Evolutionary conservation across 2,797 vertebrate species (phyloP).

Genomic region (Gobionotothen gibberifrons): DNA sequence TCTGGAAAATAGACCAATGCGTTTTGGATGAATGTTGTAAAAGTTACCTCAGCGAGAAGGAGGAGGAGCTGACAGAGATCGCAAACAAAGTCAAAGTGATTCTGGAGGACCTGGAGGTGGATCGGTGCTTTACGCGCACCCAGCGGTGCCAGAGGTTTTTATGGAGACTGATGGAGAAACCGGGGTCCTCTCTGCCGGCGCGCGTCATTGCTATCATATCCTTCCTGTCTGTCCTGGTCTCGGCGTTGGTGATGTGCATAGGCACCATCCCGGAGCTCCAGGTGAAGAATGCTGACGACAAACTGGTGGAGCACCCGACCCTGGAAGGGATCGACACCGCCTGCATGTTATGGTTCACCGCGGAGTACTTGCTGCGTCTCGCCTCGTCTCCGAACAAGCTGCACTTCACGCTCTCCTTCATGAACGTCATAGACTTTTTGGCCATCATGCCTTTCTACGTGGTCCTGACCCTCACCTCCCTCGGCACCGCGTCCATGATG

Average conservation of each 20-base stretch:
- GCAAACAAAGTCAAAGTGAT: slow-evolving; percentile 92
- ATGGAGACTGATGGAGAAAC: slow-evolving; percentile 97
- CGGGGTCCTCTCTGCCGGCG: slow-evolving; percentile 91
- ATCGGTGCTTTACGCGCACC: slow-evolving; percentile 84
- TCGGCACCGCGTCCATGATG: slow-evolving; percentile 92
- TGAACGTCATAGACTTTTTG: slow-evolving; percentile 95
- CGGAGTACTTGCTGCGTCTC: slow-evolving; percentile 92
- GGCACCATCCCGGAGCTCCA: slow-evolving; percentile 96
- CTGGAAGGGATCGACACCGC: slow-evolving; percentile 93
- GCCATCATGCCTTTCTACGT: slow-evolving; percentile 96
- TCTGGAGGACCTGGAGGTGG: slow-evolving; percentile 91
- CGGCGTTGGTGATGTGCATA: slow-evolving; percentile 95
- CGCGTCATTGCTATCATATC: slow-evolving; percentile 91
- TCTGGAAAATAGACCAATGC: slow-evolving; percentile 95
- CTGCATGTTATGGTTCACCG: slow-evolving; percentile 96
- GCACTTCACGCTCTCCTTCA: slow-evolving; percentile 91
- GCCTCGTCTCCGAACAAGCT: slow-evolving; percentile 92
- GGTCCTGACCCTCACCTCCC: slow-evolving; percentile 90
- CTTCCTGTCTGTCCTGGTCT: slow-evolving; percentile 93
- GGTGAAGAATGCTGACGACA: slow-evolving; percentile 88
- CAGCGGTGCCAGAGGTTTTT: slow-evolving; percentile 90
- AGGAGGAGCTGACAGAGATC: slow-evolving; percentile 94
- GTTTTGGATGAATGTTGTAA: slow-evolving; percentile 95
- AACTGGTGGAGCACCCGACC: slow-evolving; percentile 91
- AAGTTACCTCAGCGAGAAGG: slow-evolving; percentile 92